Evolutionary conservation across 2,888 invertebrate species (phyloP), one percentile per base, ranked within the genome.

Genomic region (Drosophila mimica): DNA sequence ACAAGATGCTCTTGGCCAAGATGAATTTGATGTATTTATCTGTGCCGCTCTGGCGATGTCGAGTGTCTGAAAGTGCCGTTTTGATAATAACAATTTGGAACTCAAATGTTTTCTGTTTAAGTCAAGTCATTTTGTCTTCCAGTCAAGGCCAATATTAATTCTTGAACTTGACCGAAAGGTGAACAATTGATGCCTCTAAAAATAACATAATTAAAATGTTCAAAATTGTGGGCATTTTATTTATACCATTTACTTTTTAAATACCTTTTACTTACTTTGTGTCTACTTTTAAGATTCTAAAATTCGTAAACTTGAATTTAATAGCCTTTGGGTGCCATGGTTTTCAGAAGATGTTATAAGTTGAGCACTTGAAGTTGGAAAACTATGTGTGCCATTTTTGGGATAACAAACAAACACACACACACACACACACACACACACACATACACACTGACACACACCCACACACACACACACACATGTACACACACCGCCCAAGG

Each of bases 361-460:
- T 67, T 75, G 58, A 69, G 79, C 52, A 64, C 70, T 79, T 63
- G 72, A 68, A 25, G 71, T 38, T 64, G 59, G 25, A 53, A 58
- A 74, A 66, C 74, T 74, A 69, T 65, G 51, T 61, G 38, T 46
- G 49, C 17, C 33, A 20, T 48, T 63, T 58, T 48, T 63, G 61
- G 62, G 20, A 61, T 20, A 25, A 17, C 4, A 46, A 4, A 46
- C 40, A 40, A 40, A 43, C 13, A 43, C 3, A 20, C 11, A 20
- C 43, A 43, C 13, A 11, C 20, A 20, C 13, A 17, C 8, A 38
- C 17, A 38, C 3, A 15, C 15, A 36, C 6, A 34, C 15, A 31
- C 2, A 34, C 15, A 6, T 15, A 34, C 7, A 15, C 13, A 11
- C 4, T n/a, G n/a, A 33, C 33, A 34, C 6, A 15, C 36, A 36